Evolutionary conservation across 2,113 vertebrate genomes (phyloP).

Genomic region (Hiodon tergisus): DNA sequence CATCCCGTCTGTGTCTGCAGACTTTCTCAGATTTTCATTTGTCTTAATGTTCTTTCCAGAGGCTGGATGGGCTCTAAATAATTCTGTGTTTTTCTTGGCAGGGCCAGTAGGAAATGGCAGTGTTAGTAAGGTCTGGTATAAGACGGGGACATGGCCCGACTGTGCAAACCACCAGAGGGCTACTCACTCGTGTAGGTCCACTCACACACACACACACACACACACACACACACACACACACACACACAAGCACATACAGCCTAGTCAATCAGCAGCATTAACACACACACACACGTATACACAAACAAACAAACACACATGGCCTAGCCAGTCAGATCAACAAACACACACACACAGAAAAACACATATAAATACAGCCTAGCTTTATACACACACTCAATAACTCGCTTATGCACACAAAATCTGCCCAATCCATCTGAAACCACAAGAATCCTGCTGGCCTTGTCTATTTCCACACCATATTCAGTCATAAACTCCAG

Average conservation of each 20-base stretch:
- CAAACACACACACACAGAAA: slow-evolving; percentile 2
- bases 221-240: slow-evolving; percentile 20
- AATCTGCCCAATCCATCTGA: neutral
- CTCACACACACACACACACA: slow-evolving; percentile 6
- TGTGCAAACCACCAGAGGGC: too few species aligned
- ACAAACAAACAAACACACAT: neutral
- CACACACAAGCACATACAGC: neutral
- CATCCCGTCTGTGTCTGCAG: neutral
- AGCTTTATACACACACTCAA: neutral
- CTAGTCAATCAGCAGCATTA: slow-evolving; percentile 5
- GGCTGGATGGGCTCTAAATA: neutral
- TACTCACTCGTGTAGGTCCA: neutral
- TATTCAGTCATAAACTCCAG: neutral
- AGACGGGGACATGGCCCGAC: too few species aligned
- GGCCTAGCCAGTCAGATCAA: neutral
- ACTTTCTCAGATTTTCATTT: neutral
- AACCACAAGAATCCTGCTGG: neutral
- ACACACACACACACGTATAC: slow-evolving; percentile 18
- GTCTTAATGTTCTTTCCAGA: neutral
- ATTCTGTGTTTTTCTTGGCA: slow-evolving; percentile 24
- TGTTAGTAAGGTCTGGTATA: too few species aligned
- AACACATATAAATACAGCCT: slow-evolving; percentile 4
- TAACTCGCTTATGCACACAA: neutral
- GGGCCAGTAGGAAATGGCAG: slow-evolving; percentile 4
- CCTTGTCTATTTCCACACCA: neutral